phyloP scores from a whole-genome alignment of 2,113 vertebrate species.

The Nematolebias whitei region DNA sequence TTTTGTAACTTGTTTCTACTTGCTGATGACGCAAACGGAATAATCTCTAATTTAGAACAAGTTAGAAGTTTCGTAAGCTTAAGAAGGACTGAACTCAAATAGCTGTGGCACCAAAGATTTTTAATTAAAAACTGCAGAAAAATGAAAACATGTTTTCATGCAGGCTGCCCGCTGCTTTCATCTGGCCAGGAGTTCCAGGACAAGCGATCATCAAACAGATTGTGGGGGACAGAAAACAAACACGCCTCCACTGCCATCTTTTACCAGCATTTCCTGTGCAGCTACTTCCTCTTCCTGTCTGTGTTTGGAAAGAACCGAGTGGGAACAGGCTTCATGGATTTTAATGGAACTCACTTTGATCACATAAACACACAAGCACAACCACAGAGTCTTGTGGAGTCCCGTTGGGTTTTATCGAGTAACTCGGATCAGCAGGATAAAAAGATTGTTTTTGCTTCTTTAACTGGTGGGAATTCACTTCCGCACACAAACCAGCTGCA shows the following conservation, averaged over 20 bases:
- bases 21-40: neutral
- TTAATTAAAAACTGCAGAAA: conserved; percentile 1
- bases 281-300: conserved; percentile 68
- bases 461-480: neutral
- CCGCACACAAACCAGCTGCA: neutral
- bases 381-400: conserved; percentile 5
- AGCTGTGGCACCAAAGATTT: neutral
- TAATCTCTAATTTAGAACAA: neutral
- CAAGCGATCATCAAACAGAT: conserved; percentile 37
- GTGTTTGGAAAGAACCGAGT: conserved; percentile 29
- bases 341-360: conserved; percentile 42
- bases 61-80: neutral
- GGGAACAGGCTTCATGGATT: neutral
- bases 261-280: conserved; percentile 57
- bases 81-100: neutral
- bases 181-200: conserved; percentile 16
- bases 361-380: conserved; percentile 3
- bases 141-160: conserved; percentile 2
- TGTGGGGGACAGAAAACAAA: conserved; percentile 20
- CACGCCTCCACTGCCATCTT: conserved; percentile 38
- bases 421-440: conserved; percentile 19
- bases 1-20: too few relatives aligned
- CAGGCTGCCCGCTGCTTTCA: conserved; percentile 17
- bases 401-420: conserved; percentile 30
- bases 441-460: conserved; percentile 14